A percentile compares a stretch with the other conserved stretches of the same genome.
These are phyloP conservation scores for Chaetops frenatus DNA, from an alignment of 2,113 vertebrate species.

Conservation along the genomic window DNA sequence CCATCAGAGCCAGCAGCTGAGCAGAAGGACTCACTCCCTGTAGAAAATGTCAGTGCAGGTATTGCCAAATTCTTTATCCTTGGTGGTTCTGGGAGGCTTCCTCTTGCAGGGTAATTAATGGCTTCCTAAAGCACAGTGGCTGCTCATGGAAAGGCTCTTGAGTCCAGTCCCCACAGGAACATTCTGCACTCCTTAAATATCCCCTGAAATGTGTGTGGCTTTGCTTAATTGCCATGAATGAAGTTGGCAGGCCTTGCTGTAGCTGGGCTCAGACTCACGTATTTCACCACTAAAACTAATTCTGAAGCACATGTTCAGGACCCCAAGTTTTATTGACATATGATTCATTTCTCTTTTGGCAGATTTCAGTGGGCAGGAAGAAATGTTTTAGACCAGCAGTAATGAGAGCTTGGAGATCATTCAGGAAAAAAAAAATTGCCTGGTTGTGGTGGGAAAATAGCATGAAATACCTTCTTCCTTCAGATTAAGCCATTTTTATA, in stretches of 20 bases:
- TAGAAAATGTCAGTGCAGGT: conserved; percentile 14
- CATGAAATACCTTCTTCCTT: neutral
- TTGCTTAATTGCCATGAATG: conserved; percentile 37
- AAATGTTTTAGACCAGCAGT: conserved; percentile 38
- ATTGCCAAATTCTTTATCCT: neutral
- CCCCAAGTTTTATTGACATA: conserved; percentile 52
- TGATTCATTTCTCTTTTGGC: conserved; percentile 56
- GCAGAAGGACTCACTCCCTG: neutral
- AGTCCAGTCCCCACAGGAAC: conserved; percentile 43
- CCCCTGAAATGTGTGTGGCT: neutral
- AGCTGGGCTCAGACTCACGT: neutral
- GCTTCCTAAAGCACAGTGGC: neutral
- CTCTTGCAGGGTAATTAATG: neutral
- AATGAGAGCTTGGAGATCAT: conserved; percentile 37
- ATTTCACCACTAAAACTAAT: neutral
- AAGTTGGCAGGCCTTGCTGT: conserved; percentile 26
- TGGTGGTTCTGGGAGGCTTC: neutral
- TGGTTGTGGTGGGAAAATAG: neutral
- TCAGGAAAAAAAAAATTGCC: neutral
- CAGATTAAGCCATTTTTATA: neutral
- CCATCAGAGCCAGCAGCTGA: neutral
- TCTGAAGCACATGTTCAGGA: conserved; percentile 23
- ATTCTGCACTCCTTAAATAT: conserved; percentile 3
- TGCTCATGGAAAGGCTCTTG: neutral
- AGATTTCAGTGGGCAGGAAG: conserved; percentile 46